Evolutionary conservation across 2,797 vertebrate species (phyloP).

Genomic region (Spinus pinus): DNA sequence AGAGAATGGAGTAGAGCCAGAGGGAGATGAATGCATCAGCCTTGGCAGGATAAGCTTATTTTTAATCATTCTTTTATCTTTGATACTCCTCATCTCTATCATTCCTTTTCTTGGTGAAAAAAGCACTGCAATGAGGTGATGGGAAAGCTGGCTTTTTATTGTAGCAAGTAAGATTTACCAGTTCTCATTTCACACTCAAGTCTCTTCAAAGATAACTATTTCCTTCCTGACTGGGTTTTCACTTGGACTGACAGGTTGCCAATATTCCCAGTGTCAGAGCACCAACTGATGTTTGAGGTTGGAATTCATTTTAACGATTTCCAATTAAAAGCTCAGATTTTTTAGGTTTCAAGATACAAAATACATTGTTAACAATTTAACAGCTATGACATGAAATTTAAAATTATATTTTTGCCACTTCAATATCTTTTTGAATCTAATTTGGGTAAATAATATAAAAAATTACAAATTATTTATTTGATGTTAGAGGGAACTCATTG

Average conservation of each 20-base stretch:
- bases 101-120: neutral
- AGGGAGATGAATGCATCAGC: neutral
- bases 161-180: neutral
- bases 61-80: slow-evolving; percentile 5
- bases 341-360: neutral
- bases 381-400: neutral
- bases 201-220: neutral
- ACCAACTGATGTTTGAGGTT: neutral
- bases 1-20: neutral
- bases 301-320: neutral
- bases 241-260: neutral
- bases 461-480: neutral
- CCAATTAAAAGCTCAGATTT: neutral
- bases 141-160: neutral
- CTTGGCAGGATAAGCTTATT: neutral
- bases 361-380: neutral
- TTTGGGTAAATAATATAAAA: neutral
- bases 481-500: neutral
- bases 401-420: neutral
- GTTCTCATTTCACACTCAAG: neutral
- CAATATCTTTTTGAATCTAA: neutral
- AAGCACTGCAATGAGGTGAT: neutral
- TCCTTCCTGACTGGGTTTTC: neutral
- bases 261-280: neutral
- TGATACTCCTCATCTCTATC: neutral